Evolutionary conservation across 2,888 invertebrate species (phyloP).

Genomic region (Dysmachus trigonus): DNA sequence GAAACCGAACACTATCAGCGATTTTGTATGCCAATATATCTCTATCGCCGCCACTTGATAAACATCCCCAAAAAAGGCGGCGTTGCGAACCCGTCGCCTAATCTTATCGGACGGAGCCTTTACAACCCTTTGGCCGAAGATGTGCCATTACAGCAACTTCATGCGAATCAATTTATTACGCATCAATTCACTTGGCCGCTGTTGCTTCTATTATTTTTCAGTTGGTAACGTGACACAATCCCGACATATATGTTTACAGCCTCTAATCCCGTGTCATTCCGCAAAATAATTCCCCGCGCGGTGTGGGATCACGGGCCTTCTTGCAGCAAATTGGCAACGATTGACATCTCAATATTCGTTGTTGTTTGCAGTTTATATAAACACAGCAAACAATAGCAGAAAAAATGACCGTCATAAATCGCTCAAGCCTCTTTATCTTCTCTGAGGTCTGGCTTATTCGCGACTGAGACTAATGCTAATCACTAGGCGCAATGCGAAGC

Average conservation of each 20-base stretch:
- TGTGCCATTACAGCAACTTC: neutral
- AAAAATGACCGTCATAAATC: neutral
- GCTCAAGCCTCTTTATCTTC: neutral
- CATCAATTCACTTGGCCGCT: neutral
- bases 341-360: neutral
- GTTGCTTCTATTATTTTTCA: neutral
- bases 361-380: neutral
- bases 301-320: neutral
- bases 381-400: neutral
- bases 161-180: neutral
- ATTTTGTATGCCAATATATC: neutral
- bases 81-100: neutral
- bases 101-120: neutral
- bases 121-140: neutral
- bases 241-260: neutral
- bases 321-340: neutral
- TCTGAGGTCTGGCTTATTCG: neutral
- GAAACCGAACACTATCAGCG: neutral
- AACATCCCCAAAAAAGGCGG: neutral
- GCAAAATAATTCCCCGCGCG: neutral
- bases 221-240: neutral
- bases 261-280: neutral
- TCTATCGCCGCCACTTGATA: neutral
- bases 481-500: neutral
- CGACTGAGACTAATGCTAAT: neutral